Evolutionary conservation across 2,113 vertebrate species (phyloP).

Genomic region (Triplophysa rosa): DNA sequence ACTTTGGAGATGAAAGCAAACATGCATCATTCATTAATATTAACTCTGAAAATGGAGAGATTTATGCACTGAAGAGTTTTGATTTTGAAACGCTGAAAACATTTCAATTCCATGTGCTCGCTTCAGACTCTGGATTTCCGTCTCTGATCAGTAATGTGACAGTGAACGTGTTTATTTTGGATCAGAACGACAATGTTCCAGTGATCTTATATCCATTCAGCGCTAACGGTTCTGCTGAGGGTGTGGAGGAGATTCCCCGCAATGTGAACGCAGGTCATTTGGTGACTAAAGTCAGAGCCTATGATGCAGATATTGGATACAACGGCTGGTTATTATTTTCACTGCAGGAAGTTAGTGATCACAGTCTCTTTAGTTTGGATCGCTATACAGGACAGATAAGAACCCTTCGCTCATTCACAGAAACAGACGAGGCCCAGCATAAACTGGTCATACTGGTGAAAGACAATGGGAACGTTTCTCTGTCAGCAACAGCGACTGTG

Average conservation of each 20-base stretch:
- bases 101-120: slow-evolving; percentile 58
- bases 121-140: slow-evolving; percentile 54
- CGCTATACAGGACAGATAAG: slow-evolving; percentile 60
- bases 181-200: slow-evolving; percentile 63
- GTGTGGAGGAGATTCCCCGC: slow-evolving; percentile 51
- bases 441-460: slow-evolving; percentile 58
- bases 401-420: slow-evolving; percentile 53
- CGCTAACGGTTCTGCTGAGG: slow-evolving; percentile 52
- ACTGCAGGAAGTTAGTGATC: slow-evolving; percentile 56
- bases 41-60: slow-evolving; percentile 64
- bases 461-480: slow-evolving; percentile 56
- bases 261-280: slow-evolving; percentile 55
- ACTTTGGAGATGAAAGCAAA: slow-evolving; percentile 31
- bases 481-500: slow-evolving; percentile 55
- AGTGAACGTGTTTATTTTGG: slow-evolving; percentile 57
- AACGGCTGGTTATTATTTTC: slow-evolving; percentile 59
- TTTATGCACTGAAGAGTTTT: slow-evolving; percentile 61
- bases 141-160: slow-evolving; percentile 55
- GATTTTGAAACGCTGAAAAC: slow-evolving; percentile 62
- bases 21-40: slow-evolving; percentile 61
- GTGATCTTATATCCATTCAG: slow-evolving; percentile 55
- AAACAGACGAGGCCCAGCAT: slow-evolving; percentile 56
- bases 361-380: slow-evolving; percentile 59
- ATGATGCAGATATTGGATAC: slow-evolving; percentile 58
- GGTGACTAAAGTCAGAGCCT: slow-evolving; percentile 57